These are phyloP conservation scores for Pterocles orientalis DNA, from an alignment of 2,113 vertebrate species.

Conservation along the genomic window DNA sequence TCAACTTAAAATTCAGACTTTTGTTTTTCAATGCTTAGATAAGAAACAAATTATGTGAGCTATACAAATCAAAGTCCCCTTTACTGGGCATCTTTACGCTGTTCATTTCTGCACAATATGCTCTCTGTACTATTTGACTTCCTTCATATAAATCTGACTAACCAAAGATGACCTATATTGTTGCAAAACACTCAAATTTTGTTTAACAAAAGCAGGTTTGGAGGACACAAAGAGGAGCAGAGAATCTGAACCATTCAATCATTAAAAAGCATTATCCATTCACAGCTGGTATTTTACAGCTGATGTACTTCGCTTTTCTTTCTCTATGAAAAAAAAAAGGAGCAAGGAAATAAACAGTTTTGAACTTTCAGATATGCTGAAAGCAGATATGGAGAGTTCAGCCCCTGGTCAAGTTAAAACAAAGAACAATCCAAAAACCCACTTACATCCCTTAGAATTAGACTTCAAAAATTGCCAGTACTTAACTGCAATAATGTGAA, in stretches of 20 bases:
- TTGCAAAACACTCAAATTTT: neutral
- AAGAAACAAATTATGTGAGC: neutral
- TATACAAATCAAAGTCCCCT: neutral
- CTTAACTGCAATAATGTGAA: neutral
- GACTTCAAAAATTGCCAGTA: neutral
- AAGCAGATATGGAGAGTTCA: neutral
- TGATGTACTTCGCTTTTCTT: neutral
- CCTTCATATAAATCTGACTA: neutral
- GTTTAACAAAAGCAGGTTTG: neutral
- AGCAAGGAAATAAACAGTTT: neutral
- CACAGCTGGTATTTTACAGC: conserved; percentile 1
- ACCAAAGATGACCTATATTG: neutral
- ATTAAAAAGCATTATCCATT: neutral
- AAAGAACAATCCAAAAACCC: neutral
- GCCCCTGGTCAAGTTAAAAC: neutral
- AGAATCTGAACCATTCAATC: neutral
- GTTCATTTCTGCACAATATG: neutral
- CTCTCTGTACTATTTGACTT: neutral
- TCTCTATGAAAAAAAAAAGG: neutral
- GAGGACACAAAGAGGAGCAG: neutral
- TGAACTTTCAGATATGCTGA: neutral
- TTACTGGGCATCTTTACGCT: neutral
- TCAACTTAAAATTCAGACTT: neutral
- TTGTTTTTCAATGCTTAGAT: neutral
- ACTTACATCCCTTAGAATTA: neutral